Conservation (phyloP, 2,113 vertebrate species). For the Nasalis larvatus region DNA sequence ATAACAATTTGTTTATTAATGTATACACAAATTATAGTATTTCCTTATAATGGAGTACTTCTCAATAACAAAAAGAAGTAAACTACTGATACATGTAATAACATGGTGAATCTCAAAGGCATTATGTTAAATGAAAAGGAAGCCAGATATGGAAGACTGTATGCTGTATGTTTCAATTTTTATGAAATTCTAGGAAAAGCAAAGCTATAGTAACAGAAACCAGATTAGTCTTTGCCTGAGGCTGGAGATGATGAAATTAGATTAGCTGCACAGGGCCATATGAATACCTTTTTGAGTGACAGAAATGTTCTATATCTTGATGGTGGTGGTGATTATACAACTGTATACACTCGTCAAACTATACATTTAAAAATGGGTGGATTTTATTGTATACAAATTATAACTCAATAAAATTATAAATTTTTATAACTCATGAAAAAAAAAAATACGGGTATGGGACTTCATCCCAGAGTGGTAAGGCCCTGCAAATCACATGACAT, state of each 20-base stretch:
- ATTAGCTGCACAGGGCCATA: background rate
- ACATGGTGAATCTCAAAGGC: background rate
- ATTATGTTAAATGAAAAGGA: conserved; percentile 21
- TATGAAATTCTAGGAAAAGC: conserved; percentile 48
- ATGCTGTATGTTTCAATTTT: background rate
- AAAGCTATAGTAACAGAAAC: conserved; percentile 45
- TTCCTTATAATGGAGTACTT: conserved; percentile 1
- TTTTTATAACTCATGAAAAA: background rate
- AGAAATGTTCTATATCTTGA: background rate
- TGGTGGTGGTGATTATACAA: background rate
- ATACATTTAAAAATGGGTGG: background rate
- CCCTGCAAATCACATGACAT: background rate
- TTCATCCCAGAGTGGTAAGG: background rate
- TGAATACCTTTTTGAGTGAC: background rate
- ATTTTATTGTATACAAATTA: background rate
- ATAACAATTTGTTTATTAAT: background rate
- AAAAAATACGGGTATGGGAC: background rate
- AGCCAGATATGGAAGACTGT: conserved; percentile 50
- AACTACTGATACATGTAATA: background rate
- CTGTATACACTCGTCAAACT: background rate
- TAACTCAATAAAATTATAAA: background rate
- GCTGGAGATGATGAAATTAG: background rate
- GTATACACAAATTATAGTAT: background rate
- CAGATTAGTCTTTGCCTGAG: background rate
- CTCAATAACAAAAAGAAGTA: conserved; percentile 30